phyloP scores from a whole-genome alignment of 2,888 invertebrate species.

The Melinaea marsaeus region DNA sequence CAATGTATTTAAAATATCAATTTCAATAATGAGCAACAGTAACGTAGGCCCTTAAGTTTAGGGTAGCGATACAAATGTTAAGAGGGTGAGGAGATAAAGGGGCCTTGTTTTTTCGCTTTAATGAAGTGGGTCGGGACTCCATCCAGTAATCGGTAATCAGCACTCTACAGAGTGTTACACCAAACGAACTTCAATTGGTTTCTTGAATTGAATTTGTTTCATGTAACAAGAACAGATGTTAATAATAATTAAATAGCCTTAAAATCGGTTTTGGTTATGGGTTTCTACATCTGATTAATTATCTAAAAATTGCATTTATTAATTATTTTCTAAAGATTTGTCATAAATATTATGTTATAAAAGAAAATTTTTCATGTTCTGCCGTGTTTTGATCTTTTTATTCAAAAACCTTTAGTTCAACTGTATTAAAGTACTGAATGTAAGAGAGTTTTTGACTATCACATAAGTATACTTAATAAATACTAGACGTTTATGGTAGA shows the following conservation, averaged over 20 bases:
- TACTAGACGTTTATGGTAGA: too few species aligned
- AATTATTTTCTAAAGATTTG: too few species aligned
- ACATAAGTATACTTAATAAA: too few species aligned
- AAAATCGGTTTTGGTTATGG: background rate
- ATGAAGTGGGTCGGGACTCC: conserved; percentile 67
- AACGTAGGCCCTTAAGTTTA: conserved; percentile 19
- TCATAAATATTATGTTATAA: too few species aligned
- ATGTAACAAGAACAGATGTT: background rate
- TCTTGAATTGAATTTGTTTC: conserved; percentile 25
- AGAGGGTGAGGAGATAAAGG: conserved; percentile 62
- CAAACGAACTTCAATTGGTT: conserved; percentile 16
- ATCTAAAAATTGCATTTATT: too few species aligned
- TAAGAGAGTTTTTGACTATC: too few species aligned
- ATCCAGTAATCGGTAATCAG: conserved; percentile 58
- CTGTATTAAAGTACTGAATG: too few species aligned
- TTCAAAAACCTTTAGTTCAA: too few species aligned
- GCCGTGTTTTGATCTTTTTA: too few species aligned
- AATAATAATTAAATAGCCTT: background rate
- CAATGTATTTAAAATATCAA: conserved; percentile 5
- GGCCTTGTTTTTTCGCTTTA: conserved; percentile 67
- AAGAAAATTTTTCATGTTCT: too few species aligned
- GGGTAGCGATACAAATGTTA: conserved; percentile 37
- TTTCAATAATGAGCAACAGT: conserved; percentile 14
- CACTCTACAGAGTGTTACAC: conserved; percentile 22
- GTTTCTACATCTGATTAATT: background rate